phyloP scores from a whole-genome alignment of 1,140 invertebrate genomes.

The Trichogramma pretiosum region DNA sequence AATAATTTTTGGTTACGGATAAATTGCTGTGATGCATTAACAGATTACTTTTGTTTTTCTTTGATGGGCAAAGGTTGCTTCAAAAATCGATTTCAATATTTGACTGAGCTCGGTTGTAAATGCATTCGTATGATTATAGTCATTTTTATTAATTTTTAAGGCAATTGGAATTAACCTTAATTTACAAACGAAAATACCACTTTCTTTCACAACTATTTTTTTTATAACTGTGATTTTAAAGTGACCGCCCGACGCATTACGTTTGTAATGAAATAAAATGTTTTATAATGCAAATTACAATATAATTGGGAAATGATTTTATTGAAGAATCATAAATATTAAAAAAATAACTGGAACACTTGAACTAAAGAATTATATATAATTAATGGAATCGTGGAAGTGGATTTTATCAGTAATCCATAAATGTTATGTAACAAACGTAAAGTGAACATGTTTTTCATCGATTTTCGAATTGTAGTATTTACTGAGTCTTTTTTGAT shows the following conservation, averaged over 20 bases:
- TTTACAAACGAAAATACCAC: background rate
- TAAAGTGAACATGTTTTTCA: too few relatives aligned
- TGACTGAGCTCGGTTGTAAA: conserved; percentile 3
- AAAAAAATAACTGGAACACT: too few relatives aligned
- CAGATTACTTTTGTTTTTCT: too few relatives aligned
- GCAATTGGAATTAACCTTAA: conserved; percentile 8
- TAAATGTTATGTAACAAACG: too few relatives aligned
- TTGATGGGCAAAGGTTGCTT: conserved; percentile 6
- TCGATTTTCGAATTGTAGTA: too few relatives aligned
- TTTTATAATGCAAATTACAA: conserved; percentile 3
- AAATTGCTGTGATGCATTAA: too few relatives aligned
- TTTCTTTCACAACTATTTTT: conserved; percentile 7
- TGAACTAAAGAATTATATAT: conserved; percentile 2
- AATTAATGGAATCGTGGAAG: background rate
- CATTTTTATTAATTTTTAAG: conserved; percentile 12
- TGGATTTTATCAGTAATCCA: too few relatives aligned
- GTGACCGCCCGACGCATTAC: background rate
- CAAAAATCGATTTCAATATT: conserved; percentile 6
- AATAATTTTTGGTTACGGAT: too few relatives aligned
- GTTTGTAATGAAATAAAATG: background rate
- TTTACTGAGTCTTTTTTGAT: too few relatives aligned
- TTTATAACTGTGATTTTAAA: conserved; percentile 13
- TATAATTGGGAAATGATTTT: conserved; percentile 5
- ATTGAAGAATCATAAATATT: too few relatives aligned
- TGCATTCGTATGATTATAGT: conserved; percentile 9